Evolutionary conservation across 2,113 vertebrate genomes (phyloP).

Genomic region (Chaetura pelagica): DNA sequence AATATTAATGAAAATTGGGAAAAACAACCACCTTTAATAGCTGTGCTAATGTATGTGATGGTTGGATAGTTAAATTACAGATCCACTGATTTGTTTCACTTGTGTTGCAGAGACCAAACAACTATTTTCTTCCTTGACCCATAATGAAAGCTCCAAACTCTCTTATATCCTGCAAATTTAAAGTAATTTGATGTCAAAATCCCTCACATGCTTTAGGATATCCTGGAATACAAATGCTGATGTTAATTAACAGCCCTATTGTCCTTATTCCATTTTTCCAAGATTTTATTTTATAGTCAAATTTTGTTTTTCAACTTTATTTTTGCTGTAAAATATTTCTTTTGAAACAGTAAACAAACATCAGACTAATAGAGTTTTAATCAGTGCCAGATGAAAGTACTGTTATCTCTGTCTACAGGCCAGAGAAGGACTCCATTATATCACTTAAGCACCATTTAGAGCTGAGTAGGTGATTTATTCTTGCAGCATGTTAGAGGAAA

Average conservation of each 20-base stretch:
- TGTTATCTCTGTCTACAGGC: not conserved
- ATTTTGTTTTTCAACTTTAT: not conserved
- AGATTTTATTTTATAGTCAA: not conserved
- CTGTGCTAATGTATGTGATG: not conserved
- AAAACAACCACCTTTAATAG: not conserved
- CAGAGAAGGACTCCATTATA: not conserved
- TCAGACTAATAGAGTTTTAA: not conserved
- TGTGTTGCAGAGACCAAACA: not conserved
- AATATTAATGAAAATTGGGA: not conserved
- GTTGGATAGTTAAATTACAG: not conserved
- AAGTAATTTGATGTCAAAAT: not conserved
- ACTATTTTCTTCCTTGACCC: not conserved
- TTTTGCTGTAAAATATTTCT: not conserved
- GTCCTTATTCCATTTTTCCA: not conserved
- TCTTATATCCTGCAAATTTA: not conserved
- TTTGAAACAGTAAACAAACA: not conserved
- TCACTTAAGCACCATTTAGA: slow-evolving; percentile 7
- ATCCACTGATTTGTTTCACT: not conserved
- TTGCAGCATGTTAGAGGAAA: not conserved
- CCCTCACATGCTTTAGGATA: not conserved
- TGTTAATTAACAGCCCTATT: not conserved
- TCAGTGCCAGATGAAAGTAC: not conserved
- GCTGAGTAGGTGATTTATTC: slow-evolving; percentile 11
- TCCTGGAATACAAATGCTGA: not conserved
- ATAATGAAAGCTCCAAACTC: not conserved